These are phyloP conservation scores for Phengaris alcon DNA, from an alignment of 2,888 invertebrate species.

Conservation along the genomic window DNA sequence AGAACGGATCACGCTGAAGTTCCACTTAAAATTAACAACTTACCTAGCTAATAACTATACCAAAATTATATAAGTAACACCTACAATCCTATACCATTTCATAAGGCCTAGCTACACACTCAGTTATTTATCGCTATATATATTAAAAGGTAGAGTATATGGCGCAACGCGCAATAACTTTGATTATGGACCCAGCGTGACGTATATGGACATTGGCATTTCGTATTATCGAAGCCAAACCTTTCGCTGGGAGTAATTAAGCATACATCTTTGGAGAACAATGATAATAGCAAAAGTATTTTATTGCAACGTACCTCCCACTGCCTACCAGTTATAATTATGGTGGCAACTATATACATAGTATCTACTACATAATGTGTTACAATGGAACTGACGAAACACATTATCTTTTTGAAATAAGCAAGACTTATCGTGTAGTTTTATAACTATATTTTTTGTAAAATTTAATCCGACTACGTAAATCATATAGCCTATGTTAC, in stretches of 20 bases:
- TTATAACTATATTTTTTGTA: too few species aligned
- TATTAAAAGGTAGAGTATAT: conserved; percentile 4
- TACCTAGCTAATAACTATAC: too few species aligned
- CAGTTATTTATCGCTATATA: background rate
- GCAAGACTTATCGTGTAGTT: too few species aligned
- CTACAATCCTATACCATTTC: background rate
- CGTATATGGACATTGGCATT: conserved; percentile 23
- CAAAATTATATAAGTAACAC: too few species aligned
- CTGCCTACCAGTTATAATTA: background rate
- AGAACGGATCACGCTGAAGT: too few species aligned
- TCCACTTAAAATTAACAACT: too few species aligned
- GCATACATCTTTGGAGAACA: conserved; percentile 2
- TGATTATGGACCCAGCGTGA: conserved; percentile 19
- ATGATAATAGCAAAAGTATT: background rate
- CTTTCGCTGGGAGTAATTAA: background rate
- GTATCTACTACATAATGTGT: too few species aligned
- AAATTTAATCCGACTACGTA: too few species aligned
- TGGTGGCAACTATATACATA: too few species aligned
- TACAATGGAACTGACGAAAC: too few species aligned
- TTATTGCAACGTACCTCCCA: background rate
- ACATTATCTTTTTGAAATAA: too few species aligned
- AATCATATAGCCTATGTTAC: too few species aligned
- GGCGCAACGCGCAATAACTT: conserved; percentile 8
- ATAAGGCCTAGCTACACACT: background rate
- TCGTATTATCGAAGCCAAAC: background rate